Conservation (phyloP, 1,140 invertebrate genomes). For the Bilobella aurantiaca region DNA sequence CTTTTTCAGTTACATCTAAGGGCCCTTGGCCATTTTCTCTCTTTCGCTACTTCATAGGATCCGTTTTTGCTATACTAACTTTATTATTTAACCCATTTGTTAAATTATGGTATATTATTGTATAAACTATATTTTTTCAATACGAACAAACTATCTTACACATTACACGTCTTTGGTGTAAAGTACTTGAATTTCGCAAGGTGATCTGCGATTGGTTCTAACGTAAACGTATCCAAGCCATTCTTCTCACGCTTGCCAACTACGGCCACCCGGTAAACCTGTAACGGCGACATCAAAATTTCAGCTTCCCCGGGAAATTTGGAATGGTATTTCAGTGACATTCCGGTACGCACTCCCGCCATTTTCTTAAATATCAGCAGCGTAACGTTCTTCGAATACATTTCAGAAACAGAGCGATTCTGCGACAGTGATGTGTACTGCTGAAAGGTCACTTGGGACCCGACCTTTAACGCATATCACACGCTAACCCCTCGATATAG, state of each 20-base stretch:
- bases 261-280: not conserved
- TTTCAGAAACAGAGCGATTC: not conserved
- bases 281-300: not conserved
- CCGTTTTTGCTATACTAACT: no score
- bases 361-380: not conserved
- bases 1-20: no score
- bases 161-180: no score
- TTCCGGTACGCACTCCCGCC: not conserved
- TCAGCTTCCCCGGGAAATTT: not conserved
- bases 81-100: no score
- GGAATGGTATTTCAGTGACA: not conserved
- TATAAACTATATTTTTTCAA: no score
- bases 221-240: not conserved
- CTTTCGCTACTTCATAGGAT: no score
- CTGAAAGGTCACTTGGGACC: not conserved
- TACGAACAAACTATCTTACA: no score
- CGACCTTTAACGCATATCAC: not conserved
- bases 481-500: not conserved
- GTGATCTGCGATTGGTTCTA: not conserved
- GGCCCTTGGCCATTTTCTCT: no score
- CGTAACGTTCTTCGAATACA: not conserved
- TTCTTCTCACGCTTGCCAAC: not conserved
- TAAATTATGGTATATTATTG: no score
- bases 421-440: not conserved
- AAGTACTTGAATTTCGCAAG: not conserved